These are phyloP conservation scores for Globodera rostochiensis DNA, from an alignment of 1,140 invertebrate genomes.

Conservation along the genomic window DNA sequence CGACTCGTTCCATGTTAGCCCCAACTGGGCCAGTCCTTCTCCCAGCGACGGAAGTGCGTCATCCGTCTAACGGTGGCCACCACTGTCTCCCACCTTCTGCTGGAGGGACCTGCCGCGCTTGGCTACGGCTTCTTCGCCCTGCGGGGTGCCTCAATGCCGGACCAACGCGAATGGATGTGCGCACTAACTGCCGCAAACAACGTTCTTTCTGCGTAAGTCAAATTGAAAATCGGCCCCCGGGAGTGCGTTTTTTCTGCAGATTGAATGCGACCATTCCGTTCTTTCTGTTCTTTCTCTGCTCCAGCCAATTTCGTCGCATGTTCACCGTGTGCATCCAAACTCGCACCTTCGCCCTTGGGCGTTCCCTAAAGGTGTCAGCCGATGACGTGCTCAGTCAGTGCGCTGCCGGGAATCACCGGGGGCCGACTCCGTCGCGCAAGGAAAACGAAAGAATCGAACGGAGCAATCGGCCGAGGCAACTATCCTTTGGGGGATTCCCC, in stretches of 20 bases:
- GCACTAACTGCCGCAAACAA: conserved; percentile 61
- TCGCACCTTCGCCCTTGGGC: conserved; percentile 12
- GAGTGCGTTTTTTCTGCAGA: not conserved
- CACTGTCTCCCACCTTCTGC: conserved; percentile 59
- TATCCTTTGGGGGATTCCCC: conserved; percentile 7
- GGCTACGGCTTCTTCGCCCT: conserved; percentile 57
- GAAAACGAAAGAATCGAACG: conserved; percentile 5
- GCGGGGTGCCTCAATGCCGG: conserved; percentile 47
- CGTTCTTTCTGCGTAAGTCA: conserved; percentile 50
- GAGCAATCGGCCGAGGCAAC: conserved; percentile 1
- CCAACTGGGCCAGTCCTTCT: conserved; percentile 60
- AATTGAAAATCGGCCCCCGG: no score
- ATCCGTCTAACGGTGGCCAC: conserved; percentile 63
- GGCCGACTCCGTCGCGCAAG: not conserved
- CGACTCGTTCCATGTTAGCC: conserved; percentile 36
- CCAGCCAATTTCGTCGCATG: conserved; percentile 63
- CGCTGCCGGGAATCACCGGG: not conserved
- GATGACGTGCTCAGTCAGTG: conserved; percentile 13
- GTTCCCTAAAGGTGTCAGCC: conserved; percentile 27
- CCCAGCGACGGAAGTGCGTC: conserved; percentile 61
- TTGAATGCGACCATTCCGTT: conserved; percentile 64
- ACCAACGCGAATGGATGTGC: conserved; percentile 48
- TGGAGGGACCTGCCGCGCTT: conserved; percentile 60
- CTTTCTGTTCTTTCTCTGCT: conserved; percentile 60
- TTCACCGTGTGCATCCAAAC: conserved; percentile 50